A percentile compares a stretch with the other conserved stretches of the same genome.
These are phyloP conservation scores for Boloria selene DNA, from an alignment of 2,888 invertebrate genomes.

Conservation along the genomic window DNA sequence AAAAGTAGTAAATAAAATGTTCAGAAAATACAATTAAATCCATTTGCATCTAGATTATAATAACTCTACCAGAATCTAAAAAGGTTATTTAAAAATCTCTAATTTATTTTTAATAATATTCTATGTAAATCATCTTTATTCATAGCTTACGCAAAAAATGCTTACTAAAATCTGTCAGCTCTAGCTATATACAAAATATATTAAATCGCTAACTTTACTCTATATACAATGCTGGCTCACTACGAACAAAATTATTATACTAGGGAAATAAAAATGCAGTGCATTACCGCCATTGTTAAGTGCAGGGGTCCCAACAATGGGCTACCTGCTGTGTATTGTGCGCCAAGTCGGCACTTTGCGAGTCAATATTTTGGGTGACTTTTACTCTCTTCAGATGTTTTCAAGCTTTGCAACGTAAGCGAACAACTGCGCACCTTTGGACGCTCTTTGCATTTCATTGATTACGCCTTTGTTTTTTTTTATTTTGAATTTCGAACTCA, in stretches of 20 bases:
- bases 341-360: constrained; percentile 74
- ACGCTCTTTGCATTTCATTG: constrained; percentile 55
- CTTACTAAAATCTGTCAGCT: background rate
- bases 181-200: constrained; percentile 6
- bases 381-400: constrained; percentile 49
- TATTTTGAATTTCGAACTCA: constrained; percentile 55
- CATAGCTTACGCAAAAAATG: constrained; percentile 6
- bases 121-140: background rate
- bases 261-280: constrained; percentile 68
- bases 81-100: no score
- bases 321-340: constrained; percentile 78
- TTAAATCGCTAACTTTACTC: constrained; percentile 9
- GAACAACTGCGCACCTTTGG: constrained; percentile 69
- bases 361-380: constrained; percentile 81
- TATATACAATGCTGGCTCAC: constrained; percentile 51
- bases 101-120: no score
- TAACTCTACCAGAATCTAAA: no score
- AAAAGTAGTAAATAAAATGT: no score
- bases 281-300: constrained; percentile 69
- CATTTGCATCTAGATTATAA: no score
- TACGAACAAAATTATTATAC: constrained; percentile 60
- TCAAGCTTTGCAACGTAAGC: constrained; percentile 60
- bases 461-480: constrained; percentile 61
- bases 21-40: no score
- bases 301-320: constrained; percentile 68